phyloP scores from a whole-genome alignment of 2,113 vertebrate species.

The Mesitornis unicolor region DNA sequence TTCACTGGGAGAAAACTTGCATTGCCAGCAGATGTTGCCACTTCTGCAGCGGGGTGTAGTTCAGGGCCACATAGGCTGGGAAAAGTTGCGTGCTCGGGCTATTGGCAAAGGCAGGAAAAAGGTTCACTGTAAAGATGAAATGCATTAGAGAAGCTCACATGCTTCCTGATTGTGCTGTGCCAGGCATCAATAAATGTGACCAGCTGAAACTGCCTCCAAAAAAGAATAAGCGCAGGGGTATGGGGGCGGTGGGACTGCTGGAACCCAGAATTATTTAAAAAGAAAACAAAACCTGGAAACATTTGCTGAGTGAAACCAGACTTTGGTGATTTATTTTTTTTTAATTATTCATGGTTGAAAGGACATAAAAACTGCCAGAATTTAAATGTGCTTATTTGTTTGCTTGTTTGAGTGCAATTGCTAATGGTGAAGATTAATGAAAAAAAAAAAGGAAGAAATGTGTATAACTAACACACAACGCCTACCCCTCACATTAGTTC shows the following conservation, averaged over 20 bases:
- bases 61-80: not conserved
- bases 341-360: not conserved
- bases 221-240: not conserved
- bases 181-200: not conserved
- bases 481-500: not conserved
- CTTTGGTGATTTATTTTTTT: not conserved
- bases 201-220: not conserved
- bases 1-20: not conserved
- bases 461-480: not conserved
- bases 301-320: not conserved
- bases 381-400: slow-evolving; percentile 1
- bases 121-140: not conserved
- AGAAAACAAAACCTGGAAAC: slow-evolving; percentile 23
- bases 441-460: not conserved
- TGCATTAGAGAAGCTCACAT: not conserved
- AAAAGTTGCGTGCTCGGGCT: not conserved
- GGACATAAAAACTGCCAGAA: not conserved
- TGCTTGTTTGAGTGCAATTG: not conserved
- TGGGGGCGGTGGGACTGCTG: not conserved
- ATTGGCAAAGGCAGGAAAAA: not conserved
- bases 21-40: not conserved
- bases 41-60: not conserved
- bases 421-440: not conserved
- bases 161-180: not conserved
- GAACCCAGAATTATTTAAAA: not conserved